Evolutionary conservation across 2,113 vertebrate genomes (phyloP).

Genomic region (Callorhinus ursinus): DNA sequence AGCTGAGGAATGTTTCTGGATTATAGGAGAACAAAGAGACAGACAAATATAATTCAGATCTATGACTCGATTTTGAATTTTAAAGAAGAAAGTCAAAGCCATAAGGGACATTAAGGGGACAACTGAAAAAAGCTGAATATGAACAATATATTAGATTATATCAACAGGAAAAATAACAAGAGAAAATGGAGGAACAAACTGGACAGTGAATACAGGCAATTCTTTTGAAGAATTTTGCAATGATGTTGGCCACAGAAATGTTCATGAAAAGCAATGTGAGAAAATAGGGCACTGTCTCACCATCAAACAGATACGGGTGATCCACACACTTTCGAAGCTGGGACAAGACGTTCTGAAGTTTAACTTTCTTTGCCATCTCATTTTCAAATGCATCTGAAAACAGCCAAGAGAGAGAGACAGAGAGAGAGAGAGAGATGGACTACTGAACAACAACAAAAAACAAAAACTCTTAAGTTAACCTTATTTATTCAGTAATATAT

Average conservation of each 20-base stretch:
- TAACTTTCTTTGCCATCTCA: slow-evolving; percentile 87
- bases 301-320: slow-evolving; percentile 95
- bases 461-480: neutral
- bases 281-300: slow-evolving; percentile 82
- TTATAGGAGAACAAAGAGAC: neutral
- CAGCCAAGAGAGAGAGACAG: neutral
- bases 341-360: slow-evolving; percentile 92
- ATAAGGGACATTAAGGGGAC: neutral
- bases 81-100: neutral
- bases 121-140: neutral
- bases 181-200: neutral
- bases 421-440: neutral
- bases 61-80: neutral
- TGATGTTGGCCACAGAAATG: neutral
- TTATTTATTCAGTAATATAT: neutral
- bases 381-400: slow-evolving; percentile 91
- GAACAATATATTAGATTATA: neutral
- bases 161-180: neutral
- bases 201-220: neutral
- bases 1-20: neutral
- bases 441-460: neutral
- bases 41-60: neutral
- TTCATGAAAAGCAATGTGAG: neutral
- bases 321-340: slow-evolving; percentile 96
- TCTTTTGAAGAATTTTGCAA: neutral